Percentiles rank a stretch among this genome's conserved stretches.
Conservation (phyloP, 2,888 invertebrate genomes). For the Epinotia nisella region DNA sequence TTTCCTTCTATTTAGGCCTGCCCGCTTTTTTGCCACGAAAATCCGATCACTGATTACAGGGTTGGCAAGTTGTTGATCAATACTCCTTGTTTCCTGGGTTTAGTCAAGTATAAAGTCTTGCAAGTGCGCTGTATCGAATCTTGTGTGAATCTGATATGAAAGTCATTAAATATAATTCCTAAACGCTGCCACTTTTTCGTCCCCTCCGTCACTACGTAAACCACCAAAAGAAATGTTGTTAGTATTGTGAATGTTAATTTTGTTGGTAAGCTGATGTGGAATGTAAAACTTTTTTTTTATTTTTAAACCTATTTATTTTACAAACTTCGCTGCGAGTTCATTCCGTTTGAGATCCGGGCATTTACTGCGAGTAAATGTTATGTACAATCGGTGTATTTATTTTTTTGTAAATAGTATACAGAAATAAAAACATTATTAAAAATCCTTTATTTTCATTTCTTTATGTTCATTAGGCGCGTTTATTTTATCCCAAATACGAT, state of each 20-base stretch:
- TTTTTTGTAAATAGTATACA: slow-evolving; percentile 78
- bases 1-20: not conserved
- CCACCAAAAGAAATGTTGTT: slow-evolving; percentile 6
- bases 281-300: slow-evolving; percentile 10
- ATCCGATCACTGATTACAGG: not conserved
- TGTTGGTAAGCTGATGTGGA: slow-evolving; percentile 24
- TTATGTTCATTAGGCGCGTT: not conserved
- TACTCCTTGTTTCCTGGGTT: slow-evolving; percentile 22
- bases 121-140: slow-evolving; percentile 67
- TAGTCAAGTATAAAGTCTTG: slow-evolving; percentile 53
- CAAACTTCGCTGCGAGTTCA: slow-evolving; percentile 56
- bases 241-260: slow-evolving; percentile 20
- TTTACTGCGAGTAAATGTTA: slow-evolving; percentile 66
- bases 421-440: slow-evolving; percentile 55
- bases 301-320: slow-evolving; percentile 48
- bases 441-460: not conserved
- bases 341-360: slow-evolving; percentile 65
- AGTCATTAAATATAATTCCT: slow-evolving; percentile 33
- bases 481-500: not conserved
- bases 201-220: slow-evolving; percentile 1
- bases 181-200: slow-evolving; percentile 25
- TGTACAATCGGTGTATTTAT: slow-evolving; percentile 70
- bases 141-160: slow-evolving; percentile 76
- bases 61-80: not conserved
- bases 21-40: not conserved